Conservation (phyloP, 2,888 invertebrate genomes). For the Myopa testacea region DNA sequence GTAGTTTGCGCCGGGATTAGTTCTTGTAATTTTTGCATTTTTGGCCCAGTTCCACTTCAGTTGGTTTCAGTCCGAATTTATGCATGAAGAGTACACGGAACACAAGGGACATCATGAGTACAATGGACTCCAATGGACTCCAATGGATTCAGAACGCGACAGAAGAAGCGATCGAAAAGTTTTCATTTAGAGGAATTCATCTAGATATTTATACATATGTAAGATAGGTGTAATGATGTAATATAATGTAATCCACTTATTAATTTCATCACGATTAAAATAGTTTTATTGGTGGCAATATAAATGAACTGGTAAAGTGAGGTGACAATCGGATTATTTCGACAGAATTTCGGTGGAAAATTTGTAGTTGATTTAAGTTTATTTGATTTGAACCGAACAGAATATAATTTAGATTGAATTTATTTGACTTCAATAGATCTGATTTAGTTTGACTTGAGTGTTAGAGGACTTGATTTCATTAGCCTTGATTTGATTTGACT, state of each 20-base stretch:
- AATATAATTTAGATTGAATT: no score
- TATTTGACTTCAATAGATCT: no score
- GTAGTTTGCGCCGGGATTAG: constrained; percentile 62
- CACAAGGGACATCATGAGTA: not conserved
- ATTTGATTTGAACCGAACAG: no score
- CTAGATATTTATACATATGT: not conserved
- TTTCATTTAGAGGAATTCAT: not conserved
- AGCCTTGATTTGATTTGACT: no score
- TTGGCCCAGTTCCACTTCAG: not conserved
- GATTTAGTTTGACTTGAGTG: no score
- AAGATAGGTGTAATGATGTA: not conserved
- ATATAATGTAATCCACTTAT: not conserved
- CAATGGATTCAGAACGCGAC: not conserved
- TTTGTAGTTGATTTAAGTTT: no score
- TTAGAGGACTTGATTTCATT: no score
- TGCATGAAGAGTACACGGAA: not conserved
- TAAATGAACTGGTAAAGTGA: no score
- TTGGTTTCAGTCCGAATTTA: not conserved
- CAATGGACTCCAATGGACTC: not conserved
- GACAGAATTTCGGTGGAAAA: no score
- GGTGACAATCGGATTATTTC: no score
- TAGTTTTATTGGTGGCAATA: no score
- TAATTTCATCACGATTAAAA: not conserved
- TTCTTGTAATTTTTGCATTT: not conserved
- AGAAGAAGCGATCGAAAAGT: not conserved